Conservation (phyloP, 2,113 vertebrate species). For the Myrmecophaga tridactyla region DNA sequence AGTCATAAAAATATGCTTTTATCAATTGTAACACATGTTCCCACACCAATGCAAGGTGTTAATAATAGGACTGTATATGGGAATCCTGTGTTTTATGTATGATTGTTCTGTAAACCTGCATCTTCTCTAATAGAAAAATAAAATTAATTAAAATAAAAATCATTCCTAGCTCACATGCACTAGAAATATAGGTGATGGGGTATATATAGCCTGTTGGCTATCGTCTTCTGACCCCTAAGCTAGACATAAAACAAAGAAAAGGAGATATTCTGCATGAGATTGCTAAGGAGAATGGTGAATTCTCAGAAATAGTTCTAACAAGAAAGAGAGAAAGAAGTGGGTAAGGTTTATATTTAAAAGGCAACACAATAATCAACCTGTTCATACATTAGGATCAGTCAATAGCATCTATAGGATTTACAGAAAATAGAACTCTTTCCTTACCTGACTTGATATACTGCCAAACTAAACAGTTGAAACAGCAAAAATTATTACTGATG, state of each 20-base stretch:
- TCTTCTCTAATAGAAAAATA: too few relatives aligned
- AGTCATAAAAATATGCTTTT: too few relatives aligned
- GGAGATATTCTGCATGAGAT: not conserved
- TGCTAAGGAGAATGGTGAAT: not conserved
- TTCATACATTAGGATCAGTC: not conserved
- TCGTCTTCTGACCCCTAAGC: not conserved
- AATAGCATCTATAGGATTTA: not conserved
- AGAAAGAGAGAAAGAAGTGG: not conserved
- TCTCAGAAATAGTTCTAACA: not conserved
- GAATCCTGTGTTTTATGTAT: too few relatives aligned
- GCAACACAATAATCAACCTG: not conserved
- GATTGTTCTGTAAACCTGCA: too few relatives aligned
- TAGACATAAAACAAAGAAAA: not conserved
- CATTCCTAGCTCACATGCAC: not conserved
- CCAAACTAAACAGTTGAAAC: not conserved
- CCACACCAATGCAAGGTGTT: too few relatives aligned
- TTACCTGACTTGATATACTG: not conserved
- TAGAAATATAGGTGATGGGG: not conserved
- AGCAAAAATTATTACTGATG: not conserved
- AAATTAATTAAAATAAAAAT: not conserved
- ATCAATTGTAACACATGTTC: too few relatives aligned
- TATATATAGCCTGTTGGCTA: not conserved
- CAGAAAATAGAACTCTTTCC: not conserved
- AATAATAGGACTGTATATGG: too few relatives aligned
- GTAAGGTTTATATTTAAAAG: conserved; percentile 2